Evolutionary conservation across 2,797 vertebrate species (phyloP).

Genomic region (Oreochromis grahami): DNA sequence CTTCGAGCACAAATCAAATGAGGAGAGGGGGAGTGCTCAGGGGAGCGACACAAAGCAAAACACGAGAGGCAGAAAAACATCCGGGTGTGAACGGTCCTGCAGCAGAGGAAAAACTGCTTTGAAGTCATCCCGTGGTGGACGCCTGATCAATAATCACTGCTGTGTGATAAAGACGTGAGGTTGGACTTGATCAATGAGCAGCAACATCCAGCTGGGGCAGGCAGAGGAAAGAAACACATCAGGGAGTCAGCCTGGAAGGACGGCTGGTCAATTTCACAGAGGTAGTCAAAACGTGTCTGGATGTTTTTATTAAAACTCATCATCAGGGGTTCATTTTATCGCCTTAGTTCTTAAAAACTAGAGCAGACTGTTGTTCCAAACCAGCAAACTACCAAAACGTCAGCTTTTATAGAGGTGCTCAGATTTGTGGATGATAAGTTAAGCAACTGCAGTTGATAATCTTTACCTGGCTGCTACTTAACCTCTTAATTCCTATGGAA

Average conservation of each 20-base stretch:
- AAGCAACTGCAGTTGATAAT: not conserved
- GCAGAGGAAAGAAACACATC: constrained; percentile 16
- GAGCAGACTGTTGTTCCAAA: not conserved
- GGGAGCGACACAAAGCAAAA: constrained; percentile 30
- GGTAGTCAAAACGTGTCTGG: not conserved
- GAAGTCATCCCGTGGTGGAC: constrained; percentile 31
- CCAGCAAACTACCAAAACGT: not conserved
- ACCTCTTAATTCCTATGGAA: not conserved
- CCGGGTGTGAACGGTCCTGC: not conserved
- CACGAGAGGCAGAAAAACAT: constrained; percentile 23
- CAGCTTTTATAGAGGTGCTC: not conserved
- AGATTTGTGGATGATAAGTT: not conserved
- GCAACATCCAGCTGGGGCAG: constrained; percentile 8
- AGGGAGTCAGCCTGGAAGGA: not conserved
- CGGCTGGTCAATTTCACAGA: not conserved
- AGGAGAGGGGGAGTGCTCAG: not conserved
- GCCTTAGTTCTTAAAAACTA: not conserved
- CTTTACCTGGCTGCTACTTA: not conserved
- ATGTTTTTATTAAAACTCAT: not conserved
- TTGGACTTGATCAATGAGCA: constrained; percentile 40
- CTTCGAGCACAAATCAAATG: constrained; percentile 43
- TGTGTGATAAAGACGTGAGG: constrained; percentile 43
- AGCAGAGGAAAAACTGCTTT: constrained; percentile 39
- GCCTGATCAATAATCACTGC: constrained; percentile 62
- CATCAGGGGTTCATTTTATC: not conserved